Evolutionary conservation across 2,797 vertebrate genomes (phyloP), one percentile per base, ranked within the genome.

Genomic region (Typhlichthys subterraneus): DNA sequence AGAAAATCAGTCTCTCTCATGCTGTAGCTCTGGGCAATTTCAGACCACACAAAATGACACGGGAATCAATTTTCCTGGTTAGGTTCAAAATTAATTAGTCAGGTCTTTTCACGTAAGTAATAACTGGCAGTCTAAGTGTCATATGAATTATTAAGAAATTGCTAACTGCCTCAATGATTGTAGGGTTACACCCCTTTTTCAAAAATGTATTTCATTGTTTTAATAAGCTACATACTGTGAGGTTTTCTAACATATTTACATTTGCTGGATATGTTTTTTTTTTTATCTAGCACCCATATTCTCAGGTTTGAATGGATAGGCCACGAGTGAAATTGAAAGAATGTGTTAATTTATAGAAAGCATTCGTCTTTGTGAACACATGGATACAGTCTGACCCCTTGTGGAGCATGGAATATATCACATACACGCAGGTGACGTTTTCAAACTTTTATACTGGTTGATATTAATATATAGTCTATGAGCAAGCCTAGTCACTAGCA

Each of bases 41-140:
- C 89, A 89, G 90, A 89, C 90, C 89, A 86, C 89, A 88, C 83
- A 67, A 87, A 86, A 87, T 82, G 80, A 88, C 87, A 86, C 90
- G 86, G 83, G 90, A 92, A 91, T 90, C 90, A 88, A 89, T 92
- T 89, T 88, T 76, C 83, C 86, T 86, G 87, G 85, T 90, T 91
- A 90, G 86, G 85, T 90, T 91, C 88, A 14, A 82, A 84, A 85
- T 90, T 91, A 85, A 87, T 87, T 73, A 31, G 4, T 63, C 58
- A 12, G 38, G 47, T 69, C 70, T 79, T 87, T 77, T 82, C 65
- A 80, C 78, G 17, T 17, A 65, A 75, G 75, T 83, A 87, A 84
- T 86, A 85, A 83, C 72, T 83, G 74, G 76, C 72, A 85, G 15
- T 42, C 38, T 33, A 42, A 78, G 75, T 79, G 69, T 80, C 81